Evolutionary conservation across 1,140 invertebrate species (phyloP), one percentile per base, ranked within the genome.

Genomic region (Monochamus saltuarius): DNA sequence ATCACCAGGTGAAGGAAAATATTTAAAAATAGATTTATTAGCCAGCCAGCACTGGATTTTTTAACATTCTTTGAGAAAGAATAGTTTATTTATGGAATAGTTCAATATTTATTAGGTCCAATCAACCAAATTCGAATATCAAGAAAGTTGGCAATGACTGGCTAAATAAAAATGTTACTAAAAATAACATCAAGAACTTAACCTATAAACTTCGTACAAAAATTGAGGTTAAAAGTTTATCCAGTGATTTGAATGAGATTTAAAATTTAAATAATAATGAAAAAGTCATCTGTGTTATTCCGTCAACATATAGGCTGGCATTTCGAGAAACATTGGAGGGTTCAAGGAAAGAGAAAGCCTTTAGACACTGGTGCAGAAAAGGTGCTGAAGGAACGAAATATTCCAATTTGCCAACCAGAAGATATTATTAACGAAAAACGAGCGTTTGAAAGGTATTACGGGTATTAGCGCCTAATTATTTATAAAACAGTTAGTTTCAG

Each of bases 271-370:
- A 29, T 29, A 29, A 29, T 6, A 3, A 90, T 90, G 89, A 84
- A 82, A 64, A 64, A 88, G 42, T 84, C 86, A 4, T 76, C 78
- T 58, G 72, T 82, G 37, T 72, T 90, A 53, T 80, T 71, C 29
- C 79, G 82, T 47, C 87, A 89, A 67, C 85, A 90, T 71, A 81
- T 89, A 66, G 86, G 81, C 35, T 84, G 85, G 78, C 82, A 84
- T 75, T 84, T 85, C 51, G 85, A 84, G 71, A 82, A 78, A 52
- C 79, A 88, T 73, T 91, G 89, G 89, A 71, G 80, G 54, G 57
- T 81, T 7, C 82, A 87, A 74, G 81, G 85, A 0, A 83, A 83
- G 70, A 79, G 82, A 63, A 76, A 76, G 62, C 74, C 82, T 6
- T 47, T 73, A 13, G 77, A 85, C 29, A 83, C 80, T 1, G 77